phyloP scores from a whole-genome alignment of 2,888 invertebrate genomes.

The Diaperis boleti region DNA sequence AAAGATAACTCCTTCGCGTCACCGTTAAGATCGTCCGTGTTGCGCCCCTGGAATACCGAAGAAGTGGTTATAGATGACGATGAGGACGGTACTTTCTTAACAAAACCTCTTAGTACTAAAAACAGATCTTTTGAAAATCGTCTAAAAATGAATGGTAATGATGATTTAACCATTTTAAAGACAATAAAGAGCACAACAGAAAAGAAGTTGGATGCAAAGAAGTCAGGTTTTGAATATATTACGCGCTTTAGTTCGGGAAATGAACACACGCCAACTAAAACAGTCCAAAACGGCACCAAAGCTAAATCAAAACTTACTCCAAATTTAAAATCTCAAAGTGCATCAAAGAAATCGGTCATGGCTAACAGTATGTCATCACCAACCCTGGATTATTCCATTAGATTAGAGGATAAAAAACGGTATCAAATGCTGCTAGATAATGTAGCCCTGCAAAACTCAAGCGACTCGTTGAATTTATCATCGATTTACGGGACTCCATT shows the following conservation, averaged over 20 bases:
- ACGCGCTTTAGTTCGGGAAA: slow-evolving; percentile 38
- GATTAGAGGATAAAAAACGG: slow-evolving; percentile 71
- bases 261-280: slow-evolving; percentile 17
- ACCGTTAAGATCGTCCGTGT: not conserved
- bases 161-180: slow-evolving; percentile 57
- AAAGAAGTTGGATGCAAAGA: slow-evolving; percentile 52
- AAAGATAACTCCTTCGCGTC: slow-evolving; percentile 46
- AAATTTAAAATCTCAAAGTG: not conserved
- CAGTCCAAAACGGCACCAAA: slow-evolving; percentile 9
- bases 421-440: slow-evolving; percentile 70
- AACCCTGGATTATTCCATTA: slow-evolving; percentile 68
- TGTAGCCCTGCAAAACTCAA: slow-evolving; percentile 52
- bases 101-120: slow-evolving; percentile 21
- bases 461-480: slow-evolving; percentile 46
- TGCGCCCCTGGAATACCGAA: slow-evolving; percentile 4
- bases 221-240: slow-evolving; percentile 49
- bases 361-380: slow-evolving; percentile 22
- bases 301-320: slow-evolving; percentile 19
- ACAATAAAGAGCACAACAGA: slow-evolving; percentile 50
- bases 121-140: slow-evolving; percentile 48
- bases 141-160: slow-evolving; percentile 43
- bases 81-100: slow-evolving; percentile 45
- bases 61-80: slow-evolving; percentile 51
- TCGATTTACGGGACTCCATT: slow-evolving; percentile 56
- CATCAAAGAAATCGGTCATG: not conserved